These are phyloP conservation scores for Zoanthus sansibaricus DNA, from an alignment of 92 coral and sea anemone species.

Conservation along the genomic window DNA sequence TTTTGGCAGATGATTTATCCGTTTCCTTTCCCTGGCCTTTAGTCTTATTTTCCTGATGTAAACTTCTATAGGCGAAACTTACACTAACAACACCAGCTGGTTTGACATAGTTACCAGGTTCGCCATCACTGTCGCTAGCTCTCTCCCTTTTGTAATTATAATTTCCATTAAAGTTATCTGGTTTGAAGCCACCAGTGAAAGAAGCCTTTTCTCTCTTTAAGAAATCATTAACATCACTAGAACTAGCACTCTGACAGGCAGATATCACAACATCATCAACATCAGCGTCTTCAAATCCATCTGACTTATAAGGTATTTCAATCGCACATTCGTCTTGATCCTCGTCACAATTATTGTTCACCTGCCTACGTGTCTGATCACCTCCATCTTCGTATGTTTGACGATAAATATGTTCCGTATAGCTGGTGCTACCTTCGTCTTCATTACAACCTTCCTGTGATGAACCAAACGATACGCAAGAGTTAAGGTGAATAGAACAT, in stretches of 20 bases:
- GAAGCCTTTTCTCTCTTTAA: not conserved
- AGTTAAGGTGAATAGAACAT: conserved; percentile 76
- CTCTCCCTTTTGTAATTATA: not conserved
- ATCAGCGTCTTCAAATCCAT: too few species aligned
- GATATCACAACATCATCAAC: conserved; percentile 17
- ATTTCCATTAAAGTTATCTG: not conserved
- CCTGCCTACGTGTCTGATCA: conserved; percentile 5
- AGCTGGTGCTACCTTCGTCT: not conserved
- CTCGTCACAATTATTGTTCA: not conserved
- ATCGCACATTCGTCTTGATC: not conserved
- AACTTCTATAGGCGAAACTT: not conserved
- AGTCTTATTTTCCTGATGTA: not conserved
- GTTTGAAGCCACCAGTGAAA: not conserved
- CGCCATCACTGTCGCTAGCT: not conserved
- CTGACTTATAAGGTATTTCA: not conserved
- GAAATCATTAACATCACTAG: not conserved
- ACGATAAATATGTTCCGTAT: conserved; percentile 41
- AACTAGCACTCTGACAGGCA: not conserved
- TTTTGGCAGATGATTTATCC: not conserved
- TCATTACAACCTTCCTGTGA: conserved; percentile 25
- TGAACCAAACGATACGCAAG: conserved; percentile 64
- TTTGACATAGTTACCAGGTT: not conserved
- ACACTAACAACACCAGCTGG: not conserved
- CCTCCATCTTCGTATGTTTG: conserved; percentile 27
- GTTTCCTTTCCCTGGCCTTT: not conserved